A percentile compares a stretch with the other conserved stretches of the same genome.
phyloP scores from a whole-genome alignment of 2,113 vertebrate genomes.

The zebrafish (Danio rerio) region DNA sequence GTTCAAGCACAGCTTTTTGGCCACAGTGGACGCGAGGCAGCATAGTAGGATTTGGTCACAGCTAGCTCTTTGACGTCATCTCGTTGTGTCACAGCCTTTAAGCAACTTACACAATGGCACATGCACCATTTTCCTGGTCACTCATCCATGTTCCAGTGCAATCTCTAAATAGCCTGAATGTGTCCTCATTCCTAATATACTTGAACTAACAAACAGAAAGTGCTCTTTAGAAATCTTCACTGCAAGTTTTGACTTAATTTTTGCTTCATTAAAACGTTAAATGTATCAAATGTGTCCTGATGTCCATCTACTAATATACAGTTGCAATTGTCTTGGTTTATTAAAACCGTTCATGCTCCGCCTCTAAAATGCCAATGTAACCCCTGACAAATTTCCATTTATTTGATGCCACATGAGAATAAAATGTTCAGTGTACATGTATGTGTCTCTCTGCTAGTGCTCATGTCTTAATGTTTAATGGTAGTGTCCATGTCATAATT shows the following conservation, averaged over 20 bases:
- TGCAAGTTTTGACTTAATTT: neutral
- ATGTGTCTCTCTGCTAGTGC: constrained; percentile 10
- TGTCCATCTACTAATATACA: neutral
- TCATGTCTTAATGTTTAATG: neutral
- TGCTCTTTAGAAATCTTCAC: neutral
- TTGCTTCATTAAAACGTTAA: neutral
- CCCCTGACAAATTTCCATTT: neutral
- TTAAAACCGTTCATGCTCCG: neutral
- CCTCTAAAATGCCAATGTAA: neutral
- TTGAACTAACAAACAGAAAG: neutral
- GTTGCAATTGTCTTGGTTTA: neutral
- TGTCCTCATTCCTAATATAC: neutral
- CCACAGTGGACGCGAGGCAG: too few species aligned
- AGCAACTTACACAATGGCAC: neutral
- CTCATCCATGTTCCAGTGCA: neutral
- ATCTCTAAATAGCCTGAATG: neutral
- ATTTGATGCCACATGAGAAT: neutral
- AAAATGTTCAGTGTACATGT: neutral
- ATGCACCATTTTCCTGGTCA: neutral
- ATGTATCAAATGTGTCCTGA: neutral
- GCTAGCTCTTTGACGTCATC: too few species aligned
- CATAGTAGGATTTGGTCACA: too few species aligned
- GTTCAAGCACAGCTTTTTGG: too few species aligned
- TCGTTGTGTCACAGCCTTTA: neutral
- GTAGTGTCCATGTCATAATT: neutral